Base-by-base conservation (phyloP, 2,888 invertebrate genomes). In the Syrista parreyssii region DNA sequence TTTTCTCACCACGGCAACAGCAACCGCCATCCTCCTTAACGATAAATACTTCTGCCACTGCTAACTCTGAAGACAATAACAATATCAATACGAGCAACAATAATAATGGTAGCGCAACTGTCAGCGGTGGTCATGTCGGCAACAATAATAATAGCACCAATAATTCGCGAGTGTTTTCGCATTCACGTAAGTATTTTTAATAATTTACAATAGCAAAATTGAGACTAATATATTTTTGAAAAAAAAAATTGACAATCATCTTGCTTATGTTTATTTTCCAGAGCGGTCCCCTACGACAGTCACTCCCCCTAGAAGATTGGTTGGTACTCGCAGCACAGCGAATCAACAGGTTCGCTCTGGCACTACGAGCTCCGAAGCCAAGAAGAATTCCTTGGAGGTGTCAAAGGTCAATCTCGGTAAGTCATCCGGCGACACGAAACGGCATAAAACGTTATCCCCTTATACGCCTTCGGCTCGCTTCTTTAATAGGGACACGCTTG, bases 371-470 rank as follows among this genome's bases (percentile, higher is more conserved):
- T 87, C 88, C 81, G 90, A 90, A 72, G 84, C 84, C 74, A 90
- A 90, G 83, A 90, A 90, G 80, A 88, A 85, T 79, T 81, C 86
- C 69, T 86, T 86, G 69, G 87, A 87, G 75, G 81, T 89, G 77
- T 87, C 89, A 82, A 85, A 87, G 76, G 86, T 88, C 78, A 89
- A 88, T 86, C 88, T 89, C 77, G 90, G 90, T 90, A 77, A 89
- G 87, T 87, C 76, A 12, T 15, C 32, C 71, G 71, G 71, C 31
- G 40, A 55, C 40, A 55, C 23, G 40, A 55, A 55, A 55, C 23
- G 23, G 40, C 40, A 55, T 55, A 55, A 55, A 55, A 23, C 40
- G 55, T 55, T 55, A 23, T 2, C 23, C 23, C 55, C 55, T 55
- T 55, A 9, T 55, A 9, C 23, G 55, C 23, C 9, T 23, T 55